These are phyloP conservation scores for Cyanistes caeruleus DNA, from an alignment of 2,113 vertebrate species.

Conservation along the genomic window DNA sequence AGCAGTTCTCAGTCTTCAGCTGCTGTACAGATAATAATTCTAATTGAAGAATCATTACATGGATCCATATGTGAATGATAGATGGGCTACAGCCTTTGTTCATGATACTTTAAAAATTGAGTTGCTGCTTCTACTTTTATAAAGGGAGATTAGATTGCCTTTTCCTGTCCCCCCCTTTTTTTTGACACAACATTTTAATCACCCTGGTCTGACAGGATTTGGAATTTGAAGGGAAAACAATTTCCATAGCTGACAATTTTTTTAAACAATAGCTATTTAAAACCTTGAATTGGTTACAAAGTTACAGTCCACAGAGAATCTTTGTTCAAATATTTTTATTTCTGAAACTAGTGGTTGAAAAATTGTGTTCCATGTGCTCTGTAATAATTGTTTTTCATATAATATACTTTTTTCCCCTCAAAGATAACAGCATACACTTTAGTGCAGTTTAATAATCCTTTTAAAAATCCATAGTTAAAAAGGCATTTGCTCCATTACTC, in stretches of 20 bases:
- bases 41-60: conserved; percentile 78
- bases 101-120: conserved; percentile 27
- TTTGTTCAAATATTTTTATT: conserved; percentile 30
- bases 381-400: conserved; percentile 32
- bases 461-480: conserved; percentile 4
- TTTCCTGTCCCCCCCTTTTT: neutral
- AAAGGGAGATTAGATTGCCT: neutral
- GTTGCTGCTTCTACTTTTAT: conserved; percentile 31
- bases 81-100: conserved; percentile 43
- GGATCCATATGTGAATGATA: conserved; percentile 68
- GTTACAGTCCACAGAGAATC: neutral
- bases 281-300: conserved; percentile 36
- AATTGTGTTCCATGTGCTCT: neutral
- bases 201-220: conserved; percentile 22
- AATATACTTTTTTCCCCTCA: neutral
- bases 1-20: conserved; percentile 74
- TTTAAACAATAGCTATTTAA: conserved; percentile 47
- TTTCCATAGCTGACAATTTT: neutral
- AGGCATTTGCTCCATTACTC: conserved; percentile 17
- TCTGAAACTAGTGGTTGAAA: conserved; percentile 15
- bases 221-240: conserved; percentile 33
- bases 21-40: conserved; percentile 76
- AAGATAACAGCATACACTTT: conserved; percentile 6
- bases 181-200: conserved; percentile 37
- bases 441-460: conserved; percentile 10